Evolutionary conservation across 2,797 vertebrate genomes (phyloP), one percentile per base, ranked within the genome.

Genomic region (Rhynchonycteris naso): DNA sequence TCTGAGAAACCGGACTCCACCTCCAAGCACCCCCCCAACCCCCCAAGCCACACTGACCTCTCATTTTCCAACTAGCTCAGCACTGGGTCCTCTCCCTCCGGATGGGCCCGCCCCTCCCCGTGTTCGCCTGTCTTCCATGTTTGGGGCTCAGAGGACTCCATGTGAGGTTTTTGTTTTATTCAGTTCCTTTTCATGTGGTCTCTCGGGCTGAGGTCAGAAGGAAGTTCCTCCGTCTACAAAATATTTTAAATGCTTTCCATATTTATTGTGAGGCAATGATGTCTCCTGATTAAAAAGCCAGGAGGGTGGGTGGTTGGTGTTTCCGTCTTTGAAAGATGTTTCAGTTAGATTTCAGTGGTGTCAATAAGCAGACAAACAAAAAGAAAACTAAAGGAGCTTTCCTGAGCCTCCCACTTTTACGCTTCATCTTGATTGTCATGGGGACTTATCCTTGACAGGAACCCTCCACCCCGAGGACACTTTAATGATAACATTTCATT

Each of bases 241-340:
- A 95, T 88, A 63, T 95, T 97, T 98, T 96, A 97, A 97, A 97
- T 97, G 88, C 83, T 97, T 97, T 93, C 97, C 66, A 15, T 90
- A 56, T 94, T 97, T 97, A 94, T 94, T 97, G 96, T 96, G 88
- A 96, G 95, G 95, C 74, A 97, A 97, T 85, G 96, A 95, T 96
- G 93, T 85, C 90, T 93, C 94, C 96, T 98, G 98, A 98, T 98
- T 98, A 97, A 98, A 98, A 98, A 98, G 96, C 89, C 82, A 63
- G 93, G 94, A 86, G 79, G 84, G 33, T 88, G 79, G 84, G 33
- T 88, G 92, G 71, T 59, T 89, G 95, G 68, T 8, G 22, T 21
- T 56, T 65, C 65, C 97, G 96, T 97, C 93, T 97, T 91, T 76
- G 97, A 98, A 97, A 85, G 86, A 88, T 85, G 84, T 95, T 98